Base-by-base conservation (phyloP, 1,140 invertebrate genomes). In the Zaprionus taronus region DNA sequence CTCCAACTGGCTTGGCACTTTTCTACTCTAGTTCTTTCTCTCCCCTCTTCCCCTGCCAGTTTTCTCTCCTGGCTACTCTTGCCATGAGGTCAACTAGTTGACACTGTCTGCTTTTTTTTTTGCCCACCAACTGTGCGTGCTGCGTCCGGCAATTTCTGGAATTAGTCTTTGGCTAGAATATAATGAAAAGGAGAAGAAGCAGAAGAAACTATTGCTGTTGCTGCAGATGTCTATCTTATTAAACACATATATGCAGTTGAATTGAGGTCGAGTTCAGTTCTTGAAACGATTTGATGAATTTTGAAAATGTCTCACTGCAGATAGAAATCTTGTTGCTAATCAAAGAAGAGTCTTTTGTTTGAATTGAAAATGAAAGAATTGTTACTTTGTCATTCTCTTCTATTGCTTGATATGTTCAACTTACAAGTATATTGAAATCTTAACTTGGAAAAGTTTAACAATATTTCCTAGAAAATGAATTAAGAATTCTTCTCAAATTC, bases 1-100 rank as follows among this genome's bases (percentile, higher is more conserved):
- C 68, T 56, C 58, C 61, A 36, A 57, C 61, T 63, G 68, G 49
- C 61, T 70, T 58, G 63, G 67, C 73, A 77, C 44, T 77, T 67
- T 72, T 73, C 51, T 62, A 12, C 41, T 56, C 38, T 34, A 6
- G 6, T 44, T 20, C 17, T 60, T 71, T 12, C 38, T 11, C 9
- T 11, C 0, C 31, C 9, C 31, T 11, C 31, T 34, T 3, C 31
- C 28, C 28, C 7, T 31, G 9, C 11, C 17, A 24, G 24, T 24
- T 17, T 61, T 20, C 26, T 41, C 28, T 36, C 14, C 72, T 71
- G 69, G 69, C 83, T 80, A 81, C 36, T 5, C 70, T 81, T 72
- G 83, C 73, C 67, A 63, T 83, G 83, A 84, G 83, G 83, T 87
- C 83, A 87, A 84, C 84, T 87, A 72, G 78, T 87, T 87, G 83